These are phyloP conservation scores for Phalacrocorax pelagicus DNA, from an alignment of 2,113 vertebrate genomes.

Conservation along the genomic window DNA sequence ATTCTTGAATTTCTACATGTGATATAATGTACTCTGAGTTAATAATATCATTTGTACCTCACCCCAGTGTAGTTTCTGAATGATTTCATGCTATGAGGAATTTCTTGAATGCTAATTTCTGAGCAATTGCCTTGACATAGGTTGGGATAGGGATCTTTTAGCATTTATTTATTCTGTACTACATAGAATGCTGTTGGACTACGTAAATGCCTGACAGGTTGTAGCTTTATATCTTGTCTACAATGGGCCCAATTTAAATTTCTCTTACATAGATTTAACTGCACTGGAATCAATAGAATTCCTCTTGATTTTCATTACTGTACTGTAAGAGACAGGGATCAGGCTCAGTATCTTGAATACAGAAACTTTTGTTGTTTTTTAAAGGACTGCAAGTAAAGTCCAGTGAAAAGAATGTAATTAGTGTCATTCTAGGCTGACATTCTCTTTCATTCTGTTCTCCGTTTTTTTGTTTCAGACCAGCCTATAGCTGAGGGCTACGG, in stretches of 20 bases:
- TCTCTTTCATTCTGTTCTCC: not conserved
- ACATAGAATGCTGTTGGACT: not conserved
- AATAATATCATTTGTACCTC: not conserved
- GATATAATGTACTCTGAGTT: not conserved
- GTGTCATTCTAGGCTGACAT: not conserved
- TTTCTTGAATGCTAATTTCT: not conserved
- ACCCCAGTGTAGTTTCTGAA: not conserved
- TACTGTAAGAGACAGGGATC: not conserved
- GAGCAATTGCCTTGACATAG: not conserved
- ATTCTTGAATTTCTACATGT: not conserved
- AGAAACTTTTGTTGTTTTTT: not conserved
- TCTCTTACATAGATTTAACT: not conserved
- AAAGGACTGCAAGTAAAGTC: not conserved
- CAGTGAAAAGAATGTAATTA: constrained; percentile 44
- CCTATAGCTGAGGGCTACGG: not conserved
- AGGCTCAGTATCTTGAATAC: not conserved
- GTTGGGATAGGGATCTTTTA: not conserved
- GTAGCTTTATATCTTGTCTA: not conserved
- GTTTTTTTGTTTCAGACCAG: not conserved
- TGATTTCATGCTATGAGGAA: not conserved
- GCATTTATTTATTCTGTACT: not conserved
- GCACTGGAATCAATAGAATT: constrained; percentile 15
- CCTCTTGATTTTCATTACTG: constrained; percentile 11
- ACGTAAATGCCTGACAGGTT: not conserved
- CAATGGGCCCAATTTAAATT: constrained; percentile 29